Evolutionary conservation across 2,888 invertebrate species (phyloP), one percentile per base, ranked within the genome.

Genomic region (Callinectes sapidus): DNA sequence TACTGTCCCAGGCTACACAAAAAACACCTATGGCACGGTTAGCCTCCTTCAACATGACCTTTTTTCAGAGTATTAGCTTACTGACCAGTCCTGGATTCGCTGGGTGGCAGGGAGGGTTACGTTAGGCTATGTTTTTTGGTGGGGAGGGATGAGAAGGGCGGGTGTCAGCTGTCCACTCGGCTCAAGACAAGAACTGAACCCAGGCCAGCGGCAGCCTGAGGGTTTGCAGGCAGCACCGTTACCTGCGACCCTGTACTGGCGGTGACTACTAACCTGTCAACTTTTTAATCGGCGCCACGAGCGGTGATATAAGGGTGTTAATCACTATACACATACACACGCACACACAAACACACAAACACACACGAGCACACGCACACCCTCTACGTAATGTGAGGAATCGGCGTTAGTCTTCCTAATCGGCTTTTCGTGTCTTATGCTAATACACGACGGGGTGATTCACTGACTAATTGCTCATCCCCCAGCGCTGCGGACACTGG

Each of bases 371-470:
- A 16, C 71, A 71, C 71, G 10, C 28, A 71, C 71, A 71, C 10
- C n/a, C 71, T 71, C 8, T 10, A 71, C 28, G n/a, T 71, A n/a
- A 71, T 71, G 71, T 71, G 71, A 71, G n/a, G 71, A 28, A 71
- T 71, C 28, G 28, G n/a, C 71, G 71, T 71, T 71, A 28, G 71
- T 81, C 81, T 81, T 28, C 0, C 35, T 81, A 81, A 81, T 81
- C 81, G 35, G 10, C 81, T 81, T 81, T 81, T 35, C 81, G 81
- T 81, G 81, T 35, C 81, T 35, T 81, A 81, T 81, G 81, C 81
- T 81, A 81, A 81, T 81, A 35, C 32, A 32, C 35, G 81, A 81
- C 81, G 35, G 10, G 81, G 81, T 81, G 81, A 81, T 81, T 81
- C 81, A 81, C 81, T 13, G 81, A 81, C 81, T 81, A 81, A 81